These are phyloP conservation scores for Steinernema carpocapsae DNA, from an alignment of 2,888 invertebrate genomes.

Conservation along the genomic window DNA sequence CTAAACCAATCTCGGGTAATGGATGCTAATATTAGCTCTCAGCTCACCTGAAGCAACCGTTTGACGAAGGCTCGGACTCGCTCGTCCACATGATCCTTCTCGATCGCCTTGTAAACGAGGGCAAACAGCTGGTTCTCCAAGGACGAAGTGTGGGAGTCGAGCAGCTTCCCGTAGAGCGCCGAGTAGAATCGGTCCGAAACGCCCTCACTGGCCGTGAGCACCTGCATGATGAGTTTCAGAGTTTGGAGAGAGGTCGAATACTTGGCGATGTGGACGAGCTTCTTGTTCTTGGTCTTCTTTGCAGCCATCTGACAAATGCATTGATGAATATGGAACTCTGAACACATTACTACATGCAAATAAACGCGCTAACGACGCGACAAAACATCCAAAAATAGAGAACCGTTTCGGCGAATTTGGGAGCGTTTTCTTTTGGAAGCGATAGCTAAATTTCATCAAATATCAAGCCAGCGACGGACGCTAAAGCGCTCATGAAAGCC, in stretches of 20 bases:
- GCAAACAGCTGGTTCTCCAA: slow-evolving; percentile 82
- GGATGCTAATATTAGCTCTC: background rate
- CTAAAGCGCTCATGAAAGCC: too few relatives aligned
- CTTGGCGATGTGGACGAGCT: slow-evolving; percentile 81
- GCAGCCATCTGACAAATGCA: slow-evolving; percentile 85
- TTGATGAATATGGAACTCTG: too few relatives aligned
- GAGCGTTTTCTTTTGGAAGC: too few relatives aligned
- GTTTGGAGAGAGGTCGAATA: slow-evolving; percentile 77
- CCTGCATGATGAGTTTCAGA: slow-evolving; percentile 76
- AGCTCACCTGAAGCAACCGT: slow-evolving; percentile 77
- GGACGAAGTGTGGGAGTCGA: slow-evolving; percentile 76
- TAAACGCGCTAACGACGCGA: too few relatives aligned
- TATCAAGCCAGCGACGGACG: too few relatives aligned
- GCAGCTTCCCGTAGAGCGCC: slow-evolving; percentile 85
- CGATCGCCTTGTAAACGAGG: slow-evolving; percentile 83
- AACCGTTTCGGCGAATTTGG: too few relatives aligned
- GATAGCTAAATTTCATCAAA: too few relatives aligned
- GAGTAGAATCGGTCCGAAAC: slow-evolving; percentile 76
- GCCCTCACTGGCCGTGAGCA: slow-evolving; percentile 71
- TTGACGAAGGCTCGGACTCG: slow-evolving; percentile 85
- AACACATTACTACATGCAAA: too few relatives aligned
- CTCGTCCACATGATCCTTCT: slow-evolving; percentile 78
- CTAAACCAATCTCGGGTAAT: background rate
- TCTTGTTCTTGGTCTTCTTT: too few relatives aligned
- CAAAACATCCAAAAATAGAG: too few relatives aligned